Base-by-base conservation (phyloP, 2,113 vertebrate genomes). In the Labrus mixtus region DNA sequence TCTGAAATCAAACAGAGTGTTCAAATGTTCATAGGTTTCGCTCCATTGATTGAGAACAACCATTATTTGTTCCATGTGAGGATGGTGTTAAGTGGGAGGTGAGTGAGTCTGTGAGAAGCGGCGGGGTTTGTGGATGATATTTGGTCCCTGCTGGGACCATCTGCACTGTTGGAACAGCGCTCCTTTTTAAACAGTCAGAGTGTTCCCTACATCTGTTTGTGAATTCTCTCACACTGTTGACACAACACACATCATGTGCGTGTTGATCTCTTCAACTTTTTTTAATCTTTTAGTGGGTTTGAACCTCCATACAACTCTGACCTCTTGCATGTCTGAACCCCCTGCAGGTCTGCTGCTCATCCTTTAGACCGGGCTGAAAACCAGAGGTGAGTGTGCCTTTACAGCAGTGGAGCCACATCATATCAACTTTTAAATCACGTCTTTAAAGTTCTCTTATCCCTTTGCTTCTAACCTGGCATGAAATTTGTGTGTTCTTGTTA, bases 31-130 rank as follows among this genome's bases (percentile, higher is more conserved):
- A 0, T 16, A 19, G 69, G 37, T 10, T 37, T 1, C 17, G 78
- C 75, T 71, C 23, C 25, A 16, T 13, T 73, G 71, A 66, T 33
- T 60, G 45, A 59, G 61, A 63, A 76, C 62, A 64, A 41, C 50
- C 54, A 61, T 77, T 82, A 74, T 84, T 63, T 73, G 63, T 55
- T 83, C 58, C 37, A 58, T 81, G 70, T 71, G 65, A 75, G 76
- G 78, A 64, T 78, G 78, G 66, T 74, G 84, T 84, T 86, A 90
- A 85, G 87, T 91, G 76, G 86, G 80, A 84, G 87, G 78, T 88
- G 84, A 87, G 77, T 67, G 76, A 54, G 65, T 43, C 73, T 81
- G 67, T 67, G 75, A 79, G 79, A 71, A 85, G 58, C 80, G 64
- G 85, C 84, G 80, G 75, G 87, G 78, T 65, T 65, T 77, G 57